Evolutionary conservation across 2,113 vertebrate species (phyloP), one percentile per base, ranked within the genome.

Genomic region (Hydrolagus affinis): DNA sequence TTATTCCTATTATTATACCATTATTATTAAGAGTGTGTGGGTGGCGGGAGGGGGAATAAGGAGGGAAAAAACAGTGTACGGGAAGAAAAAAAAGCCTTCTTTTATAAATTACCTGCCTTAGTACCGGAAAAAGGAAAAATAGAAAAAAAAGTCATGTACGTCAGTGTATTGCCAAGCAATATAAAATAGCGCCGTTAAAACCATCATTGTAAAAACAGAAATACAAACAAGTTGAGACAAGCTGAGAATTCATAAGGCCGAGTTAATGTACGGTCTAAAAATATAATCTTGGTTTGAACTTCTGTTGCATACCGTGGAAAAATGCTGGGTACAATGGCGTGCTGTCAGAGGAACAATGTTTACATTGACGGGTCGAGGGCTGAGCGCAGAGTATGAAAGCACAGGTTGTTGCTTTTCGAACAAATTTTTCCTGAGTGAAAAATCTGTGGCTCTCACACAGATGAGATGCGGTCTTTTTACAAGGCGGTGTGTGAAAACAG

Each of bases 251-350:
- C 78, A 83, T 83, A 83, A 83, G 78, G 78, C 78, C 25, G 21
- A 66, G 78, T 83, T 83, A 83, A 83, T 83, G 78, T 83, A 32
- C 60, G 78, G 25, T 83, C 78, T 83, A 83, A 83, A 83, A 83
- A 83, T 83, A 83, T 83, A 83, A 83, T 83, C 78, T 83, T 83
- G 78, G 78, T 83, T 83, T 83, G 78, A 83, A 68, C 78, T 83
- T 83, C 78, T 83, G 66, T 83, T 83, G n/a, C 78, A 83, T 83
- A 62, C 78, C 66, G 78, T 83, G 78, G 78, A 83, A 83, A 83
- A 83, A 83, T 68, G 78, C 66, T 83, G 78, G 78, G 78, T 83
- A 83, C 78, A 83, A 83, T 83, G 66, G 78, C n/a, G 60, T 83
- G 78, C 78, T 83, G 78, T 83, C 78, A 83, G 78, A 83, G 60